These are phyloP conservation scores for Apaloderma vittatum DNA, from an alignment of 2,113 vertebrate species.

Conservation along the genomic window DNA sequence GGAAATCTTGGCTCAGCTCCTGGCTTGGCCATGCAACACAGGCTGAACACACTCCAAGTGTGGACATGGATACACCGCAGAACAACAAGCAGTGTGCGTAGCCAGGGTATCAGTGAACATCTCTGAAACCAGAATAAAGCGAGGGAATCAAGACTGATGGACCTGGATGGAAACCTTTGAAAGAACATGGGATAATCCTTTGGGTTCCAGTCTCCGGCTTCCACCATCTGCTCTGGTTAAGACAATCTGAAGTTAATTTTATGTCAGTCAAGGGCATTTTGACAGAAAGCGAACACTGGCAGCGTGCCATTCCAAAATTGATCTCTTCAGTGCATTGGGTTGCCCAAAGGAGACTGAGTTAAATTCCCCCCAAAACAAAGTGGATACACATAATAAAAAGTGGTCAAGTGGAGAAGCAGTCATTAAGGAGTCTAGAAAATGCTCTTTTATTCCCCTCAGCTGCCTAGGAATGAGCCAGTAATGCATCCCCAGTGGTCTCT, in stretches of 20 bases:
- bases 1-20: constrained; percentile 49
- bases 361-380: neutral
- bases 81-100: neutral
- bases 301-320: neutral
- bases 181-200: neutral
- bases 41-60: constrained; percentile 42
- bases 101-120: neutral
- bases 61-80: constrained; percentile 3
- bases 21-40: constrained; percentile 35
- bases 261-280: neutral
- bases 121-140: constrained; percentile 42
- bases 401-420: neutral
- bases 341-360: neutral
- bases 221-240: neutral
- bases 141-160: neutral
- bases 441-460: neutral
- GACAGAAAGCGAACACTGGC: neutral
- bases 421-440: neutral
- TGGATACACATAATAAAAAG: neutral
- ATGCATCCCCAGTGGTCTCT: neutral
- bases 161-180: neutral
- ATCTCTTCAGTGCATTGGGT: neutral
- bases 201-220: neutral
- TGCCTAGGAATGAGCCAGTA: neutral
- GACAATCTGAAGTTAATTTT: neutral